Conservation (phyloP, 2,113 vertebrate species). For the Calypte anna region DNA sequence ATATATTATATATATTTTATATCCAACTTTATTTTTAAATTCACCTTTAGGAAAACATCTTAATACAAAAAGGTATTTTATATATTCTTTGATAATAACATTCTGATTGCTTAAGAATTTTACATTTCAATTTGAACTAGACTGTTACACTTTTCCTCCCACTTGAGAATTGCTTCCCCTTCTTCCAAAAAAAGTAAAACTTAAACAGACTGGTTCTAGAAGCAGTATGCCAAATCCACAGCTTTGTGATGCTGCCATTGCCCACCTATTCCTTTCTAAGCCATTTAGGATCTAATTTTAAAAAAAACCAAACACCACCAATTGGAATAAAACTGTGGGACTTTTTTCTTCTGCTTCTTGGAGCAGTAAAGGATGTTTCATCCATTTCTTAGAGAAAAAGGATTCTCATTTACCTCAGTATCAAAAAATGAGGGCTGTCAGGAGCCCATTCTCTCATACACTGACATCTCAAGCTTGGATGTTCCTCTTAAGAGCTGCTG, state of each 20-base stretch:
- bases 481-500: background rate
- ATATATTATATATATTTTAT: no score
- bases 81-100: background rate
- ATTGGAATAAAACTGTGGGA: background rate
- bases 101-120: background rate
- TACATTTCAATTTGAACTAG: background rate
- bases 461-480: background rate
- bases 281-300: background rate
- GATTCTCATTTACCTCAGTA: background rate
- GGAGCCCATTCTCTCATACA: background rate
- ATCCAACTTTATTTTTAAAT: background rate
- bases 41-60: background rate
- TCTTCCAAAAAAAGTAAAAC: background rate
- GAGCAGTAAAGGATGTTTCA: background rate
- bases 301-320: background rate
- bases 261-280: background rate
- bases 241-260: background rate
- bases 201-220: background rate
- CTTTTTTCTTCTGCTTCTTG: background rate
- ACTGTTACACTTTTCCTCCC: background rate
- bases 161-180: background rate
- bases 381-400: background rate
- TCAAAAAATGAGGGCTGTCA: background rate
- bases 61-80: background rate
- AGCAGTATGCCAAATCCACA: background rate